Conservation (phyloP, 1,140 invertebrate genomes). For the Papilio helenus region DNA sequence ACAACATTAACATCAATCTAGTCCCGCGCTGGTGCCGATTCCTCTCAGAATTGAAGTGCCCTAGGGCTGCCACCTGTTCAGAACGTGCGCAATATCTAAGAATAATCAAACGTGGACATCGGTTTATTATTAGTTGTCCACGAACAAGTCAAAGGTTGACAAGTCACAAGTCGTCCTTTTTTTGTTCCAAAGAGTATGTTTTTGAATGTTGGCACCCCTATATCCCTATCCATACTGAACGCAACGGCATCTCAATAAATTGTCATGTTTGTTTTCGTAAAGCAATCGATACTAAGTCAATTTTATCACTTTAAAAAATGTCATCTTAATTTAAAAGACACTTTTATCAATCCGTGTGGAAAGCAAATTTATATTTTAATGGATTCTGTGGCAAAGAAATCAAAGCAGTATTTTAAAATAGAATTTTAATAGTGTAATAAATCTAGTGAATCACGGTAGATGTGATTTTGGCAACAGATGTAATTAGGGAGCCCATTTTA, state of each 20-base stretch:
- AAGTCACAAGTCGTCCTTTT: neutral
- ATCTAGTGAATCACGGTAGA: neutral
- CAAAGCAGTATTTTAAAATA: slow-evolving; percentile 24
- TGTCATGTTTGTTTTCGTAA: neutral
- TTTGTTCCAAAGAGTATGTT: neutral
- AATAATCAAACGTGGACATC: neutral
- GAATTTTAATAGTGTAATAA: slow-evolving; percentile 9
- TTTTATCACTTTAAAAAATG: slow-evolving; percentile 12
- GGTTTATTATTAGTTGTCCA: neutral
- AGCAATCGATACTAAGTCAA: neutral
- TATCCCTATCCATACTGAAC: neutral
- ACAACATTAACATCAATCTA: slow-evolving; percentile 34
- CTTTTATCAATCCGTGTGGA: neutral
- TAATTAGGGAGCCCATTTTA: neutral
- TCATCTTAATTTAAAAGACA: neutral
- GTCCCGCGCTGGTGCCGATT: neutral
- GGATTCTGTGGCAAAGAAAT: slow-evolving; percentile 1
- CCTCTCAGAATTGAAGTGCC: neutral
- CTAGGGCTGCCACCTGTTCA: neutral
- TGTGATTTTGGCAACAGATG: neutral
- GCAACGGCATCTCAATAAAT: neutral
- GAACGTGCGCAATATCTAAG: neutral
- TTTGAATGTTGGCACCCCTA: neutral
- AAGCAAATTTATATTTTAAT: slow-evolving; percentile 2
- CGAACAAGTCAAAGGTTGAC: neutral